These are phyloP conservation scores for Epinephelus coioides DNA, from an alignment of 2,797 vertebrate genomes.

Conservation along the genomic window DNA sequence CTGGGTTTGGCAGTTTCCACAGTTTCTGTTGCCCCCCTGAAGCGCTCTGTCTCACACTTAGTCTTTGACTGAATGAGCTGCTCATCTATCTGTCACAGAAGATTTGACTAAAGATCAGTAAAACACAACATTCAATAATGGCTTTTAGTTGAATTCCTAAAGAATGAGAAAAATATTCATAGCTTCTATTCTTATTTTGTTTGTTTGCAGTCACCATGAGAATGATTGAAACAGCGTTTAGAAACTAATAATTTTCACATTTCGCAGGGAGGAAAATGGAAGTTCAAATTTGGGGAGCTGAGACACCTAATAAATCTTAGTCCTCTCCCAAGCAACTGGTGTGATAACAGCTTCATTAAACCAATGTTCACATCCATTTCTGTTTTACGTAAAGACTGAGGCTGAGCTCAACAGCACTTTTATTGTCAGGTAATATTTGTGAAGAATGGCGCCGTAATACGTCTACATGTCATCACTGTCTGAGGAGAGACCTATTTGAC, in stretches of 20 bases:
- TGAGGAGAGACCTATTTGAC: not conserved
- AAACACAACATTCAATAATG: not conserved
- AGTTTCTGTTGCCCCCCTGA: not conserved
- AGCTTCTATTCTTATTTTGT: not conserved
- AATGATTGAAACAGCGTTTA: not conserved
- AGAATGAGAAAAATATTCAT: not conserved
- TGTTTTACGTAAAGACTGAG: not conserved
- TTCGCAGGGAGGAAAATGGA: not conserved
- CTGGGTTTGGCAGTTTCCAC: not conserved
- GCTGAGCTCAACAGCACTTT: not conserved
- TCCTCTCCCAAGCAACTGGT: not conserved
- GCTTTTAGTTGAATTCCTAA: not conserved
- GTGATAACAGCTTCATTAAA: not conserved
- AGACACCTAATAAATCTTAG: no score
- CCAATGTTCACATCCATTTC: not conserved
- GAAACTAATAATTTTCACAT: not conserved
- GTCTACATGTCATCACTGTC: not conserved
- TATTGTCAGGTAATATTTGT: not conserved
- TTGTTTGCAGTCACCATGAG: not conserved
- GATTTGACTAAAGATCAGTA: not conserved
- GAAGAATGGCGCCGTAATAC: no score
- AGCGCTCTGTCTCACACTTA: not conserved
- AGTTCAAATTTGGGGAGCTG: not conserved
- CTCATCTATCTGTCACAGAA: constrained; percentile 1
- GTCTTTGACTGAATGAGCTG: not conserved